phyloP scores from a whole-genome alignment of 1,140 invertebrate species.

The Drosophila azteca region DNA sequence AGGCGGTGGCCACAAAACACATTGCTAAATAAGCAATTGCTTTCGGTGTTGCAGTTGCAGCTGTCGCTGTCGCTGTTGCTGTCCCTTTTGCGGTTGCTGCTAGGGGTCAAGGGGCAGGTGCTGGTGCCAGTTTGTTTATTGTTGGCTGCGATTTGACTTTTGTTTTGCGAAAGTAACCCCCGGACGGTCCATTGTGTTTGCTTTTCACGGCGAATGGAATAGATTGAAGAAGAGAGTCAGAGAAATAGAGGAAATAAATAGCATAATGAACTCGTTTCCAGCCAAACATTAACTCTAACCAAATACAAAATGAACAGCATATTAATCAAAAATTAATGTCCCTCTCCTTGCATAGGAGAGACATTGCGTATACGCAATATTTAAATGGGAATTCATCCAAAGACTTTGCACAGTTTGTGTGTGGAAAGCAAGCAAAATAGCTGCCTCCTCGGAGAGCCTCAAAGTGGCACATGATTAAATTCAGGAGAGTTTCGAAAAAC shows the following conservation, averaged over 20 bases:
- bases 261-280: background rate
- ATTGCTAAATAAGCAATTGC: constrained; percentile 48
- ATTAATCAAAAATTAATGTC: too few species aligned
- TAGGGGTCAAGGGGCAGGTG: background rate
- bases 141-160: constrained; percentile 70
- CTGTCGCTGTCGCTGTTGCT: constrained; percentile 24
- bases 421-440: too few species aligned
- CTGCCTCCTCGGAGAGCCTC: too few species aligned
- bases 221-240: background rate
- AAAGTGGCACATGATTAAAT: too few species aligned
- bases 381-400: too few species aligned
- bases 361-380: too few species aligned
- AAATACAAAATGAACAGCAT: too few species aligned
- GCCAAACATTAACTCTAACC: background rate
- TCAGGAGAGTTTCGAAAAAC: too few species aligned
- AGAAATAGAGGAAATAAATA: background rate
- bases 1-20: constrained; percentile 23
- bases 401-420: too few species aligned
- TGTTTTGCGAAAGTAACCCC: constrained; percentile 62
- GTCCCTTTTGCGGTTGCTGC: constrained; percentile 28
- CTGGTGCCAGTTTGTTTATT: constrained; percentile 61
- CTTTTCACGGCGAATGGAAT: constrained; percentile 23
- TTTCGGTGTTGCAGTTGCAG: constrained; percentile 23
- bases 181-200: constrained; percentile 51
- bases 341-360: too few species aligned